Conservation (phyloP, 2,797 vertebrate genomes). For the Periophthalmus magnuspinnatus region DNA sequence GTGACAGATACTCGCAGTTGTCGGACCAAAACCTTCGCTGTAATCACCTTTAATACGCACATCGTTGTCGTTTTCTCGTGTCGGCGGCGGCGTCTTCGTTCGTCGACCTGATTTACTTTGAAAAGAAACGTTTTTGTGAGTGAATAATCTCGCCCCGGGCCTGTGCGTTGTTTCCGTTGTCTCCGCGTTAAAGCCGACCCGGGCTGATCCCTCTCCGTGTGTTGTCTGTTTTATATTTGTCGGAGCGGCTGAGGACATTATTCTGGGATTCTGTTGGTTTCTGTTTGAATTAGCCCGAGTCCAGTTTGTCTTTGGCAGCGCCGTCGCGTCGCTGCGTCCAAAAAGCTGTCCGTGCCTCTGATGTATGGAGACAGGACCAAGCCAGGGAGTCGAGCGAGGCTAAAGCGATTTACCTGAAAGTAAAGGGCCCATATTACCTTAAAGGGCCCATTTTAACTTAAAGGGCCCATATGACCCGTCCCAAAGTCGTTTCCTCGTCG, state of each 20-base stretch:
- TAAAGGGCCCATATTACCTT: not conserved
- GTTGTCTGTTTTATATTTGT: not conserved
- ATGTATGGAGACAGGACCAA: not conserved
- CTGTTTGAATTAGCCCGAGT: conserved; percentile 12
- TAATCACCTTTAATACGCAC: too few relatives aligned
- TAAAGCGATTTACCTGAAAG: not conserved
- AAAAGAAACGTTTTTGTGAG: too few relatives aligned
- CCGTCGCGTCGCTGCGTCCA: not conserved
- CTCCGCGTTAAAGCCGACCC: not conserved
- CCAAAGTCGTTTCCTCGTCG: too few relatives aligned
- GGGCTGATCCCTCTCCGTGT: not conserved
- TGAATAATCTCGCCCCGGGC: not conserved
- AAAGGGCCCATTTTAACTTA: too few relatives aligned
- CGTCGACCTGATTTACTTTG: not conserved
- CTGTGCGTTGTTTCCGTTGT: not conserved
- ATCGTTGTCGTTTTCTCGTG: too few relatives aligned
- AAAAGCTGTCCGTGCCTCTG: conserved; percentile 7
- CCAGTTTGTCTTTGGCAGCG: conserved; percentile 10
- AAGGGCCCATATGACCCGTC: too few relatives aligned
- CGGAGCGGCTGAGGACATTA: conserved; percentile 3
- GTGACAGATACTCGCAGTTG: too few relatives aligned
- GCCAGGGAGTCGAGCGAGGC: not conserved
- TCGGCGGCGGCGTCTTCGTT: too few relatives aligned
- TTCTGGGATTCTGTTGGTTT: not conserved
- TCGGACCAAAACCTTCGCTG: too few relatives aligned